Base-by-base conservation (phyloP, 2,797 vertebrate genomes). In the Champsocephalus esox region DNA sequence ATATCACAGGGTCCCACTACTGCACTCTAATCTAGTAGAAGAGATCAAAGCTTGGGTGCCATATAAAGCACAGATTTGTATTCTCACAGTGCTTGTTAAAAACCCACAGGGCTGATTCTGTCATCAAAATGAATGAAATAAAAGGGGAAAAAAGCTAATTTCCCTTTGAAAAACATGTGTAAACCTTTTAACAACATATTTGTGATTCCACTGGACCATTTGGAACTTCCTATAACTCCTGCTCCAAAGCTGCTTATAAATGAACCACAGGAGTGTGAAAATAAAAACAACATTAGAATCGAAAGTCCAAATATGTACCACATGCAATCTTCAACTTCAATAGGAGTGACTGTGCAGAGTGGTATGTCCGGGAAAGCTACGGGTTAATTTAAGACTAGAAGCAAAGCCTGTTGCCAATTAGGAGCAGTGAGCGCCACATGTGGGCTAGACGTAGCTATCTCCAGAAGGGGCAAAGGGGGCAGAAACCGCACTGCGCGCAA, bases 381-480 rank as follows among this genome's bases (percentile, higher is more conserved):
- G 95, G 95, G 95, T 96, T 96, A 95, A 96, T 96, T 94, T 94
- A 95, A 92, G 92, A 95, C 82, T 82, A 77, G 91, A 86, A 93
- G 86, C 89, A 88, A 95, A 96, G 96, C 93, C 93, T 94, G 96
- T 95, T 95, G 95, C 95, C 95, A 95, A 96, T 94, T 95, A 95
- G 93, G 92, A 84, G 87, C 92, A 79, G 86, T 61, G 96, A 96
- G 94, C 95, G 89, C 94, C 94, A 94, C 95, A 95, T 94, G 90
- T 93, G 91, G 92, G 79, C 75, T 66, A 85, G 79, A 90, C 83
- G 60, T 10, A 86, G 81, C 79, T 74, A 79, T 82, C 84, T 85
- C 68, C 75, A 89, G 82, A 83, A 77, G 86, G 88, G 87, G 84
- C 81, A 88, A 75, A 81, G 70, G 81, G 88, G 87, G 83, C 86